phyloP scores from a whole-genome alignment of 2,888 invertebrate species.

The Spatulosminthurus flaviceps region DNA sequence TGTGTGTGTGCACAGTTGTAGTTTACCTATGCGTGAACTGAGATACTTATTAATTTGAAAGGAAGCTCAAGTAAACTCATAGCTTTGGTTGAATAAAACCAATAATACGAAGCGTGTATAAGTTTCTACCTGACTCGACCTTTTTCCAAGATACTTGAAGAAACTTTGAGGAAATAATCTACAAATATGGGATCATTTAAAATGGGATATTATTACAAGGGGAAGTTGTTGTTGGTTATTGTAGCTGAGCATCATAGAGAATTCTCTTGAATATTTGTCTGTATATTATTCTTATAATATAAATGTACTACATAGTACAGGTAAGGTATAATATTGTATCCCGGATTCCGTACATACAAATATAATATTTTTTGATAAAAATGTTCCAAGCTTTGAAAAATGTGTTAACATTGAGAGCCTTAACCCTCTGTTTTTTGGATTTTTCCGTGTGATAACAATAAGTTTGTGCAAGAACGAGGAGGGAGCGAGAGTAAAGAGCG shows the following conservation, averaged over 20 bases:
- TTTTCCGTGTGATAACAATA: constrained; percentile 26
- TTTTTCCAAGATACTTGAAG: background rate
- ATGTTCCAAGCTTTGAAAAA: background rate
- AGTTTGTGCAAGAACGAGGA: background rate
- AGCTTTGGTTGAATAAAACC: constrained; percentile 1
- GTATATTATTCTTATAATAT: no score
- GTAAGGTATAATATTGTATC: no score
- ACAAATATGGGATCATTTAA: background rate
- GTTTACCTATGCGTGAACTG: background rate
- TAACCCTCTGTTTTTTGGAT: constrained; percentile 7
- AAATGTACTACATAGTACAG: no score
- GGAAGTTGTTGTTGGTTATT: background rate
- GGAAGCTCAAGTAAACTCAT: background rate
- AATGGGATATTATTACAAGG: background rate
- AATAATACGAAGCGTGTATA: background rate
- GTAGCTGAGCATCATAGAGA: no score
- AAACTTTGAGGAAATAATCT: background rate
- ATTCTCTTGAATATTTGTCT: no score
- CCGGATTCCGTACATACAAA: no score
- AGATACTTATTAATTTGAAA: constrained; percentile 14
- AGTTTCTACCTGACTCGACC: background rate
- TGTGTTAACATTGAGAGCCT: background rate
- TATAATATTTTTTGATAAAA: constrained; percentile 23
- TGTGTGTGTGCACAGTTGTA: no score
- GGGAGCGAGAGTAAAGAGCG: background rate